A percentile compares a stretch with the other conserved stretches of the same genome.
Conservation (phyloP, 2,888 invertebrate genomes). For the Beris morrisii region DNA sequence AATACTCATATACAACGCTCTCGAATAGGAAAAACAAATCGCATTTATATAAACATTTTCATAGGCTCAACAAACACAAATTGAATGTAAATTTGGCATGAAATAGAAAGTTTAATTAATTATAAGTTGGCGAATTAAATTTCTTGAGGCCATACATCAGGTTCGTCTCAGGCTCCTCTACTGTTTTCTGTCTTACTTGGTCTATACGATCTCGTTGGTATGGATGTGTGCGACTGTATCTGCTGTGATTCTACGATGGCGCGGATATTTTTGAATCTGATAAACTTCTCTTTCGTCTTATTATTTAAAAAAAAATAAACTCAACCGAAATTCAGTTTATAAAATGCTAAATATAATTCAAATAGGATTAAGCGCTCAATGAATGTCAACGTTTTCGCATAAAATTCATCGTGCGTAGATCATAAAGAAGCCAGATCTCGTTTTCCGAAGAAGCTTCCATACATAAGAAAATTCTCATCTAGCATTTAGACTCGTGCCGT, state of each 20-base stretch:
- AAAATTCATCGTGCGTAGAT: conserved; percentile 37
- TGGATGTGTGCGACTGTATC: too few species aligned
- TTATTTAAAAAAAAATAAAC: conserved; percentile 23
- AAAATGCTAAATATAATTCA: conserved; percentile 33
- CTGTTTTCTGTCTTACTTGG: background rate
- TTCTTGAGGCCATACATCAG: conserved; percentile 27
- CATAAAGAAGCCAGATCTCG: conserved; percentile 24
- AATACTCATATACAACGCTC: background rate
- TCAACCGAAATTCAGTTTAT: background rate
- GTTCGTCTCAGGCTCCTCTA: conserved; percentile 9
- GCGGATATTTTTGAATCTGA: background rate
- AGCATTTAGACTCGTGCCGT: too few species aligned
- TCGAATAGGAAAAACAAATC: background rate
- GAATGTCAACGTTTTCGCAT: conserved; percentile 35
- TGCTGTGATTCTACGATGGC: background rate
- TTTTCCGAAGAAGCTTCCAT: background rate
- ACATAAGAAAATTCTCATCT: too few species aligned
- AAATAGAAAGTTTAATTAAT: conserved; percentile 50
- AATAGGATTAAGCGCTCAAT: conserved; percentile 33
- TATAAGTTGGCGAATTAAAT: conserved; percentile 40
- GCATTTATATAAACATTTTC: conserved; percentile 10
- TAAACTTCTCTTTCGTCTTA: background rate
- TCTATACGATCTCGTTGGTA: too few species aligned
- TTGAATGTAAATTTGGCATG: conserved; percentile 55
- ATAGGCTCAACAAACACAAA: conserved; percentile 47